Percentiles rank a stretch among this genome's conserved stretches.
Evolutionary conservation across 2,888 invertebrate species (phyloP).

Genomic region (Sthenelais limicola): DNA sequence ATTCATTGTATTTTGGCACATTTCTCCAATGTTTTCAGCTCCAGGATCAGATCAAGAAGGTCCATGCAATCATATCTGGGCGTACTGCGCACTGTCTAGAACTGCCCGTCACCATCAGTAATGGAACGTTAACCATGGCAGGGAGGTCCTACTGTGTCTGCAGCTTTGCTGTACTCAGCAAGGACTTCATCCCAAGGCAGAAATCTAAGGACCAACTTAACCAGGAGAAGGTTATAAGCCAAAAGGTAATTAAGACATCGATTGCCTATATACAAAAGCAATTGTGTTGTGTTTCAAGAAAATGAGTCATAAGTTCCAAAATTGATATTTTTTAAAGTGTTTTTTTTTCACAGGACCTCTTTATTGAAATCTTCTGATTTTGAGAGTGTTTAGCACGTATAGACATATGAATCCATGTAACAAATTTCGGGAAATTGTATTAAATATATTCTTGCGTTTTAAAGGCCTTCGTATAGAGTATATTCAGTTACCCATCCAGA

Average conservation of each 20-base stretch:
- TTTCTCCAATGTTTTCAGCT: background rate
- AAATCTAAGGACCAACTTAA: conserved; percentile 2
- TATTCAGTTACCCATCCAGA: no score
- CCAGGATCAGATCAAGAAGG: background rate
- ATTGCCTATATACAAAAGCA: background rate
- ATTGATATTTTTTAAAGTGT: no score
- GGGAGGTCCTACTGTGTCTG: conserved; percentile 19
- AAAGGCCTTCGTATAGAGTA: no score
- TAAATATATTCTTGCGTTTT: no score
- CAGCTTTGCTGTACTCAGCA: conserved; percentile 31
- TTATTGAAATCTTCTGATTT: no score
- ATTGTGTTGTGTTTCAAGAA: no score
- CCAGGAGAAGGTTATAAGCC: conserved; percentile 21
- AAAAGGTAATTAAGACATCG: conserved; percentile 25
- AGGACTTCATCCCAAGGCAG: conserved; percentile 5
- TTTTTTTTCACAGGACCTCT: no score
- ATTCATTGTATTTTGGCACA: background rate
- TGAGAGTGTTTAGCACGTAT: no score
- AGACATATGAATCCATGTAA: no score
- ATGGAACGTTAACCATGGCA: conserved; percentile 12
- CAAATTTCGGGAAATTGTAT: no score
- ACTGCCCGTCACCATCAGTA: conserved; percentile 28
- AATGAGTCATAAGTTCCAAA: no score
- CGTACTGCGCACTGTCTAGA: conserved; percentile 25
- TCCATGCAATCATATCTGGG: background rate